These are phyloP conservation scores for Taphrorychus bicolor DNA, from an alignment of 2,888 invertebrate genomes.

Conservation along the genomic window DNA sequence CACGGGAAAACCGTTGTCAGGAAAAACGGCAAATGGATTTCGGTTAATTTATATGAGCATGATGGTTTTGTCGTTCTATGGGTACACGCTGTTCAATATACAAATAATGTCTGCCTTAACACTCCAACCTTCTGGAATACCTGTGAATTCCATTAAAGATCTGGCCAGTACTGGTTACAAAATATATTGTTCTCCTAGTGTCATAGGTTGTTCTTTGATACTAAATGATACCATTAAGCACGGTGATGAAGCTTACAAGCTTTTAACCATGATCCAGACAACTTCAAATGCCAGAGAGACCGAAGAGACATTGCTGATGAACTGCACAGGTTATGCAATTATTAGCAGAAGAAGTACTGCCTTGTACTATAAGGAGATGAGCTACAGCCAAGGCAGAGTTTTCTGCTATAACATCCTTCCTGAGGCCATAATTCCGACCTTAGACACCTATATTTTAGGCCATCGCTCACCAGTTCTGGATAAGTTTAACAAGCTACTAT, in stretches of 20 bases:
- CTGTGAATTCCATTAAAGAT: constrained; percentile 14
- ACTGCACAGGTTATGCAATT: constrained; percentile 17
- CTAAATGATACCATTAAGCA: not conserved
- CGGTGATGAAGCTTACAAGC: not conserved
- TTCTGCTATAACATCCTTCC: constrained; percentile 17
- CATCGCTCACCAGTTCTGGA: constrained; percentile 21
- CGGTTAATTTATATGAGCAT: constrained; percentile 22
- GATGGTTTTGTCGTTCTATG: constrained; percentile 29
- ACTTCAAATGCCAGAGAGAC: not conserved
- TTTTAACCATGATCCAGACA: constrained; percentile 9
- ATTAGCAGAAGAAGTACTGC: constrained; percentile 16
- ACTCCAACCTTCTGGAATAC: not conserved
- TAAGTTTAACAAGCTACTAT: constrained; percentile 18
- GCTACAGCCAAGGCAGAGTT: not conserved
- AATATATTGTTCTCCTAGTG: not conserved
- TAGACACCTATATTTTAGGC: constrained; percentile 21
- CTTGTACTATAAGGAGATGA: not conserved
- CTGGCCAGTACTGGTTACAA: constrained; percentile 16
- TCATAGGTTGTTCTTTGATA: not conserved
- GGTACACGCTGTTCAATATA: constrained; percentile 23
- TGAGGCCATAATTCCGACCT: constrained; percentile 22
- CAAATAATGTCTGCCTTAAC: constrained; percentile 25
- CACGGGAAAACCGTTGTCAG: constrained; percentile 14
- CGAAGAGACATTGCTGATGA: not conserved
- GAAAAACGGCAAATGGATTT: constrained; percentile 10